These are phyloP conservation scores for Bovichtus diacanthus DNA, from an alignment of 2,797 vertebrate species.

Conservation along the genomic window DNA sequence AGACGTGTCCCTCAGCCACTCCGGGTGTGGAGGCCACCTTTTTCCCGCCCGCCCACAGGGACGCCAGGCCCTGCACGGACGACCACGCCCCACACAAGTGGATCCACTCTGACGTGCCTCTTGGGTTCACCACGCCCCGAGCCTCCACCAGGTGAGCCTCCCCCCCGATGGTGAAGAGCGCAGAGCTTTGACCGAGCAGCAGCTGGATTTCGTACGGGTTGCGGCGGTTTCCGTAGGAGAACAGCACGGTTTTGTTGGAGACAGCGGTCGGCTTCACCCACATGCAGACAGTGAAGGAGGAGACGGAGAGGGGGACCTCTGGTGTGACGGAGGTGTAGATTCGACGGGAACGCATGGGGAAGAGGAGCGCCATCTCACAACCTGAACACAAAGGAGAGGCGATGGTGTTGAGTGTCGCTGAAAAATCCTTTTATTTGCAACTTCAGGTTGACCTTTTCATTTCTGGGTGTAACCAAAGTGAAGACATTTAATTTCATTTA, in stretches of 20 bases:
- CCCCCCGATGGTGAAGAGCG: constrained; percentile 85
- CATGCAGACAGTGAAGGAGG: constrained; percentile 90
- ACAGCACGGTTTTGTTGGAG: constrained; percentile 91
- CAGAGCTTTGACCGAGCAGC: constrained; percentile 83
- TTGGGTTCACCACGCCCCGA: constrained; percentile 58
- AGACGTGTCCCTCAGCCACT: constrained; percentile 82
- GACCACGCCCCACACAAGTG: constrained; percentile 93
- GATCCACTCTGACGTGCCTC: constrained; percentile 81
- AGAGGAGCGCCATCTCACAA: constrained; percentile 92
- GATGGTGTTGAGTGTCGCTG: background rate
- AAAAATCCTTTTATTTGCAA: no score
- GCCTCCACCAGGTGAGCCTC: constrained; percentile 86
- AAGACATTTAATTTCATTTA: no score
- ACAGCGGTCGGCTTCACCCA: constrained; percentile 91
- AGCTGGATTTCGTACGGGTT: constrained; percentile 95
- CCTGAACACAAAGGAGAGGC: constrained; percentile 77
- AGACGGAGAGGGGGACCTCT: constrained; percentile 77
- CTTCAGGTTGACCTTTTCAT: no score
- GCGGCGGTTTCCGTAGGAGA: constrained; percentile 91
- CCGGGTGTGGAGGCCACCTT: constrained; percentile 68
- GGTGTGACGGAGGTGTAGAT: constrained; percentile 90
- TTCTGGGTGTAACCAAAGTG: no score
- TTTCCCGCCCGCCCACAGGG: constrained; percentile 88
- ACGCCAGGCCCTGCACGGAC: constrained; percentile 83
- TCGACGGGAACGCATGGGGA: constrained; percentile 94